A percentile compares a stretch with the other conserved stretches of the same genome.
Conservation (phyloP, 2,797 vertebrate species). For the Anableps anableps region DNA sequence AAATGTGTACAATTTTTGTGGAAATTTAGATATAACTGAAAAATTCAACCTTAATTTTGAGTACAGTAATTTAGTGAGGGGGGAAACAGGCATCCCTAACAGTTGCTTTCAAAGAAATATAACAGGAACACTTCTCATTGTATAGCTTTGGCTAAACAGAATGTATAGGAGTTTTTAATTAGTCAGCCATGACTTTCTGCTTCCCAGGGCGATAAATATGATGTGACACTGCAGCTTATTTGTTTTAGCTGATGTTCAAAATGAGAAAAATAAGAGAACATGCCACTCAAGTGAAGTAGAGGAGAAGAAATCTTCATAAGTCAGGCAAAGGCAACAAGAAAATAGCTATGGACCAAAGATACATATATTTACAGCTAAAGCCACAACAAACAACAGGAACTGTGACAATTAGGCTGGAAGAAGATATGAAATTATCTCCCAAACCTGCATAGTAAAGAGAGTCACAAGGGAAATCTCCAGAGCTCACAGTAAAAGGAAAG, state of each 20-base stretch:
- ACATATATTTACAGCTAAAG: neutral
- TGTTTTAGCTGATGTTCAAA: neutral
- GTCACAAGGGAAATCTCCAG: neutral
- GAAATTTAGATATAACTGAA: too few species aligned
- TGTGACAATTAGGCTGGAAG: neutral
- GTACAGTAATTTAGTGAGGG: too few species aligned
- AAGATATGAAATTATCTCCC: neutral
- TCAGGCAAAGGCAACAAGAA: neutral
- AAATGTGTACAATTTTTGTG: neutral
- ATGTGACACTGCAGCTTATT: neutral
- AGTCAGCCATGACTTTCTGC: neutral
- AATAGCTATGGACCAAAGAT: too few species aligned
- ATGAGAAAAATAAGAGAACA: neutral
- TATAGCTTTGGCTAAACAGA: neutral
- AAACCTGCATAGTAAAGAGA: neutral
- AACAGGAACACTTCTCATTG: neutral
- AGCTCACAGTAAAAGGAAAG: neutral
- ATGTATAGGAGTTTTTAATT: neutral
- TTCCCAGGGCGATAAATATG: neutral
- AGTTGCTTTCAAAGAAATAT: neutral
- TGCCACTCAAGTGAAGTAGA: neutral
- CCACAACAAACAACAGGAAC: neutral
- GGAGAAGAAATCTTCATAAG: neutral
- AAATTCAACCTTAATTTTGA: too few species aligned
- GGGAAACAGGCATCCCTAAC: neutral